A percentile compares a stretch with the other conserved stretches of the same genome.
Conservation (phyloP, 2,888 invertebrate genomes). For the Apamea sordens region DNA sequence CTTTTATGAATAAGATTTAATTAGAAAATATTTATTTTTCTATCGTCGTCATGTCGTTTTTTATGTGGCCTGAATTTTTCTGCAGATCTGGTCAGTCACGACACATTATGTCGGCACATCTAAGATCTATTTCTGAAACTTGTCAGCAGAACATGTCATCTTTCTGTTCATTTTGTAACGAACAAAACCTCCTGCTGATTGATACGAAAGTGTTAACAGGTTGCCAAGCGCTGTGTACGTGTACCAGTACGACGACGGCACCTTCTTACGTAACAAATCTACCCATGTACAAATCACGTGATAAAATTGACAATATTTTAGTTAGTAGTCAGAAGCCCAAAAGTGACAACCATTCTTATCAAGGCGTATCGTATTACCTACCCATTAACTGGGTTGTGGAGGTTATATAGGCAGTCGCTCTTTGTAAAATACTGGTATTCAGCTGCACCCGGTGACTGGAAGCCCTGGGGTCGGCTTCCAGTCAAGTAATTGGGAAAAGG, state of each 20-base stretch:
- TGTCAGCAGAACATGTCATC: neutral
- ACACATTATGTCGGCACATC: neutral
- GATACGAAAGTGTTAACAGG: neutral
- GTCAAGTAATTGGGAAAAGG: too few relatives aligned
- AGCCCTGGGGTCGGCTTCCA: too few relatives aligned
- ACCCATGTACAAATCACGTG: neutral
- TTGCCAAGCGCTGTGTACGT: neutral
- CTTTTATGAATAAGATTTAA: neutral
- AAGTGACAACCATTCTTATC: too few relatives aligned
- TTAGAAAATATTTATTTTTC: neutral
- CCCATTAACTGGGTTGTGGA: too few relatives aligned
- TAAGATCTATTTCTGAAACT: neutral
- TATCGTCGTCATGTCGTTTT: too few relatives aligned
- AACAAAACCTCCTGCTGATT: neutral
- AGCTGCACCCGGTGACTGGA: too few relatives aligned
- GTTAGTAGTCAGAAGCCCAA: too few relatives aligned
- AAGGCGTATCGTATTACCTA: too few relatives aligned
- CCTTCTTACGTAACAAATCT: neutral
- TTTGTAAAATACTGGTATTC: neutral
- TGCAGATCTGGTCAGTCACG: neutral
- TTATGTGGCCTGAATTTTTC: neutral
- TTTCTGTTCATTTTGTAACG: neutral
- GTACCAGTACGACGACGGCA: neutral
- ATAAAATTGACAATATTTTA: too few relatives aligned
- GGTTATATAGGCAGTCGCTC: neutral